Percentiles rank a stretch among this genome's conserved stretches.
These are phyloP conservation scores for Gasteruption jaculator DNA, from an alignment of 2,888 invertebrate genomes.

Conservation along the genomic window DNA sequence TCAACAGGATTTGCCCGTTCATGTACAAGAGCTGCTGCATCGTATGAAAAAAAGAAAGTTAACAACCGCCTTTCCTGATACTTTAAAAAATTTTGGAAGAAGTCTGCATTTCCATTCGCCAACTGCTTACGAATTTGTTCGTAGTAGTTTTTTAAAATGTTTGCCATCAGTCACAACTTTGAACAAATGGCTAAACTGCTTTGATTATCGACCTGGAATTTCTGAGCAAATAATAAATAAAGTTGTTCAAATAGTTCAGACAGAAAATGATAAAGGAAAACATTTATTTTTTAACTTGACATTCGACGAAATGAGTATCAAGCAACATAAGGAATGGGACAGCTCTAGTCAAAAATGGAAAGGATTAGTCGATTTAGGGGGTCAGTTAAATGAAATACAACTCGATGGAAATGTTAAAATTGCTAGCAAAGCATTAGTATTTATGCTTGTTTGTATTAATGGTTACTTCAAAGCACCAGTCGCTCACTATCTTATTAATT, in stretches of 20 bases:
- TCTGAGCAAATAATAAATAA: conserved; percentile 7
- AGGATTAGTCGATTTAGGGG: conserved; percentile 9
- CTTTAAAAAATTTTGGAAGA: conserved; percentile 5
- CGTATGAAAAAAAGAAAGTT: conserved; percentile 4
- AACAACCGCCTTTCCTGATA: conserved; percentile 6
- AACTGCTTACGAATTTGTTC: conserved; percentile 6
- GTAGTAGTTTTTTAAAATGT: conserved; percentile 7
- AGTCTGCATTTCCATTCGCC: conserved; percentile 12
- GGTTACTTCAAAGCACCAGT: not conserved
- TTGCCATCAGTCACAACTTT: conserved; percentile 7
- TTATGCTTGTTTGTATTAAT: conserved; percentile 1
- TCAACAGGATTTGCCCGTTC: conserved; percentile 9
- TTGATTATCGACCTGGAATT: conserved; percentile 8
- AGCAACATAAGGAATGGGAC: not conserved
- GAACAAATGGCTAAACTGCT: conserved; percentile 4
- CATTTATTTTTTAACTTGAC: not conserved
- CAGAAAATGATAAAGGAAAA: conserved; percentile 7
- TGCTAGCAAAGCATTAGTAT: conserved; percentile 8
- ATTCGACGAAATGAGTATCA: conserved; percentile 8
- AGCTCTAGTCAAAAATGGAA: conserved; percentile 2
- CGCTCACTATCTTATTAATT: not conserved
- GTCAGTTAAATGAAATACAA: conserved; percentile 2
- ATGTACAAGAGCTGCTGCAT: conserved; percentile 3
- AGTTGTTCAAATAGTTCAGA: conserved; percentile 3
- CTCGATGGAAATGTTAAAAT: not conserved